Percentiles rank a stretch among this genome's conserved stretches.
These are phyloP conservation scores for Periophthalmus modestus DNA, from an alignment of 2,113 vertebrate genomes.

Conservation along the genomic window DNA sequence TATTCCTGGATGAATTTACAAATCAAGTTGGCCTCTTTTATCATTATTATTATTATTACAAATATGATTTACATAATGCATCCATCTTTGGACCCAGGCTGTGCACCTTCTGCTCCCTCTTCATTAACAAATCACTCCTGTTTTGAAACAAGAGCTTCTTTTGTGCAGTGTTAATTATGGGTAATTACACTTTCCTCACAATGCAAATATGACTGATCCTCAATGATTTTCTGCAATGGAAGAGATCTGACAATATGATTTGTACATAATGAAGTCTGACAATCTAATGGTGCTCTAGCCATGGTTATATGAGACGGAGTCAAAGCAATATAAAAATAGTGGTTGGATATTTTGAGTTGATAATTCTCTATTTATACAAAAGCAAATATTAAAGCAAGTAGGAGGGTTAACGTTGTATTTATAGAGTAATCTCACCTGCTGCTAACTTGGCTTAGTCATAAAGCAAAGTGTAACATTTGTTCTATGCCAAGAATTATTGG, in stretches of 20 bases:
- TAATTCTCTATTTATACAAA: neutral
- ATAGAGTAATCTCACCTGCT: neutral
- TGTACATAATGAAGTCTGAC: slow-evolving; percentile 11
- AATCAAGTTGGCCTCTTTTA: too few species aligned
- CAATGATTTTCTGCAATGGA: slow-evolving; percentile 26
- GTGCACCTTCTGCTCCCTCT: neutral
- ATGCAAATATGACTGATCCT: slow-evolving; percentile 9
- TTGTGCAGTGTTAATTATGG: neutral
- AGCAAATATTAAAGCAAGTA: neutral
- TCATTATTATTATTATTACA: neutral
- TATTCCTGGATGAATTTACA: neutral
- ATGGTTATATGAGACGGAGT: slow-evolving; percentile 22
- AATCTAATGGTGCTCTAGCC: slow-evolving; percentile 24
- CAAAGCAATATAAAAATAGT: neutral
- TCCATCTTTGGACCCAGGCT: neutral
- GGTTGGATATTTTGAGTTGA: neutral
- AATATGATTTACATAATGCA: neutral
- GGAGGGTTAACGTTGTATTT: neutral
- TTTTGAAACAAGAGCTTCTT: neutral
- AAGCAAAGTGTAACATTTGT: neutral
- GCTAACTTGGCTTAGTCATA: neutral
- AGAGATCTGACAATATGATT: slow-evolving; percentile 35
- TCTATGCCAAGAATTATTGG: neutral
- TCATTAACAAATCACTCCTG: neutral
- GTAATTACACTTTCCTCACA: neutral